Evolutionary conservation across 2,888 invertebrate genomes (phyloP).

Genomic region (Sialis lutaria): DNA sequence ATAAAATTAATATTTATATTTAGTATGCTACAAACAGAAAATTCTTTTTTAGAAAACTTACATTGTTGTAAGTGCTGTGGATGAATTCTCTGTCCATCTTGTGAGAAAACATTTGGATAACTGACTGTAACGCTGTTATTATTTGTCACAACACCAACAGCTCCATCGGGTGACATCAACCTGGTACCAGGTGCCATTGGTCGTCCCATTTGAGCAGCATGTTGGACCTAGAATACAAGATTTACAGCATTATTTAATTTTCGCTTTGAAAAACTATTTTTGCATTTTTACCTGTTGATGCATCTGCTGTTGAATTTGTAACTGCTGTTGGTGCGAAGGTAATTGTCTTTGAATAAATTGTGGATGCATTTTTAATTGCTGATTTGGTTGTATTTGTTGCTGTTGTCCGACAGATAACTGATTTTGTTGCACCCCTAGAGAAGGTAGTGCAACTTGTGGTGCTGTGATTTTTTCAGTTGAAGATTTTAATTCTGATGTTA

Average conservation of each 20-base stretch:
- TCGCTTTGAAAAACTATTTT: conserved; percentile 3
- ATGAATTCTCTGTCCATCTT: conserved; percentile 13
- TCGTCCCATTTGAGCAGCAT: conserved; percentile 39
- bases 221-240: conserved; percentile 34
- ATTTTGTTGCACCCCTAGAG: conserved; percentile 12
- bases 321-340: conserved; percentile 15
- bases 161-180: conserved; percentile 39
- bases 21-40: background rate
- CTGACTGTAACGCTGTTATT: conserved; percentile 40
- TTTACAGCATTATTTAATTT: background rate
- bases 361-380: conserved; percentile 10
- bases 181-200: conserved; percentile 35
- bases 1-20: background rate
- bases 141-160: conserved; percentile 44
- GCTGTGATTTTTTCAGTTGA: background rate
- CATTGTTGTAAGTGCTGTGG: conserved; percentile 3
- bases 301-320: conserved; percentile 35
- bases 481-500: background rate
- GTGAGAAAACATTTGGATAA: conserved; percentile 27
- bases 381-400: conserved; percentile 12
- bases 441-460: background rate
- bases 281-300: conserved; percentile 25
- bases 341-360: conserved; percentile 4
- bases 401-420: conserved; percentile 11
- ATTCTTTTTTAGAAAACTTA: background rate